A percentile compares a stretch with the other conserved stretches of the same genome.
Evolutionary conservation across 2,113 vertebrate species (phyloP).

Genomic region (Mus spicilegus): DNA sequence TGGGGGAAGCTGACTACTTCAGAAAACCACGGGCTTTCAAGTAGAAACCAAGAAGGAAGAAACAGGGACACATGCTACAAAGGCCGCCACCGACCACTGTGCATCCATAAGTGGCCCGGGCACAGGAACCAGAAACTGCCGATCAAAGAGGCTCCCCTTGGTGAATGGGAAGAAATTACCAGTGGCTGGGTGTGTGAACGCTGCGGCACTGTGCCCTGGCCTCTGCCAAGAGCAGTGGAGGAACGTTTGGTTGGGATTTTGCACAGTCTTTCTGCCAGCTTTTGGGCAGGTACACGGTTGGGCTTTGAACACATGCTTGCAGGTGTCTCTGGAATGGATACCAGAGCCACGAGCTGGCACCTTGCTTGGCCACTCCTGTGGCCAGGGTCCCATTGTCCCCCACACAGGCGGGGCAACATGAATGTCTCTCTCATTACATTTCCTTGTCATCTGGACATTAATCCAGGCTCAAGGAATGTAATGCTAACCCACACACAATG

Average conservation of each 20-base stretch:
- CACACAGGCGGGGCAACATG: not conserved
- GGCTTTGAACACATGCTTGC: not conserved
- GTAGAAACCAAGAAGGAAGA: not conserved
- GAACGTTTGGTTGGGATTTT: not conserved
- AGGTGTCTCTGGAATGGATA: constrained; percentile 22
- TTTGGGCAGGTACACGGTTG: not conserved
- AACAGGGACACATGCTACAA: not conserved
- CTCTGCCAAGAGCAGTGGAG: not conserved
- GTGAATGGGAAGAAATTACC: not conserved
- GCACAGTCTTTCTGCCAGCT: not conserved
- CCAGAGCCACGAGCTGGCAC: constrained; percentile 9
- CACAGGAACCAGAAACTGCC: not conserved
- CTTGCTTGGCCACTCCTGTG: not conserved
- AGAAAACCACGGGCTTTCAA: not conserved
- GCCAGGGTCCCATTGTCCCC: constrained; percentile 45
- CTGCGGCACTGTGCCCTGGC: not conserved
- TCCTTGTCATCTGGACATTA: constrained; percentile 55
- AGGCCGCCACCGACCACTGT: too few species aligned
- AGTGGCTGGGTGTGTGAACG: not conserved
- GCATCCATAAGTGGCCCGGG: too few species aligned
- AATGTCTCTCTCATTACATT: constrained; percentile 50
- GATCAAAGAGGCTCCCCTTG: not conserved
- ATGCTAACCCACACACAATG: not conserved
- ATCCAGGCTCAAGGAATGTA: constrained; percentile 35
- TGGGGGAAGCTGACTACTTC: not conserved